phyloP scores from a whole-genome alignment of 2,797 vertebrate genomes.

The Pelochelys cantorii region DNA sequence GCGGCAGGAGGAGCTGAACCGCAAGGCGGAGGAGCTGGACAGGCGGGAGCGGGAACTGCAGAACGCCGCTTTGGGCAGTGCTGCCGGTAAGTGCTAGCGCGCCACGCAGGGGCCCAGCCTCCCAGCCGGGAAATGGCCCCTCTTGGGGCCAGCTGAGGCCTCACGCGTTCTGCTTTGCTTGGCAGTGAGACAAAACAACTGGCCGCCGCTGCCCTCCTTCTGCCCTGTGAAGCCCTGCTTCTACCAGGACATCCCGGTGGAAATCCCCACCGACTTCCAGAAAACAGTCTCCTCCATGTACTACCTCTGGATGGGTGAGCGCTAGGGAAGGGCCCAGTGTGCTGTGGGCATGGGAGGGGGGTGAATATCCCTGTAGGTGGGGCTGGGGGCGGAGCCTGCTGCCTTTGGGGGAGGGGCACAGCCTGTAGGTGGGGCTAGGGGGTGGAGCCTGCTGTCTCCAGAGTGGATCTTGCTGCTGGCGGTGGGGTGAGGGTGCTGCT shows the following conservation, averaged over 20 bases:
- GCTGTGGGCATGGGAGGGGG: background rate
- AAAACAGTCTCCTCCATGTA: constrained; percentile 93
- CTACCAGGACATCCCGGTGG: constrained; percentile 94
- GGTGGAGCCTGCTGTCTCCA: background rate
- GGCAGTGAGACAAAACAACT: constrained; percentile 92
- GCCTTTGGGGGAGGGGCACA: fast-evolving
- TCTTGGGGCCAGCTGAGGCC: background rate
- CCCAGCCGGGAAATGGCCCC: background rate
- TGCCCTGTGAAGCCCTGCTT: constrained; percentile 96
- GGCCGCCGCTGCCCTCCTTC: constrained; percentile 94
- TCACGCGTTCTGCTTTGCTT: background rate
- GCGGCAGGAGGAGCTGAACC: constrained; percentile 96
- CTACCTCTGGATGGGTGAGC: constrained; percentile 98
- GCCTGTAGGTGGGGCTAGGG: fast-evolving
- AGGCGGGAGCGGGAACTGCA: constrained; percentile 92
- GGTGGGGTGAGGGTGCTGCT: background rate
- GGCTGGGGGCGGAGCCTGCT: background rate
- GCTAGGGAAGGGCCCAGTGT: fast-evolving
- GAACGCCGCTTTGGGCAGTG: constrained; percentile 84
- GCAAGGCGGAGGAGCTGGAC: constrained; percentile 93
- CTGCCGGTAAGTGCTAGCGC: constrained; percentile 81
- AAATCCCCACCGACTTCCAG: constrained; percentile 93
- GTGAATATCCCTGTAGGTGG: background rate
- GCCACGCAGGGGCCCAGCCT: fast-evolving
- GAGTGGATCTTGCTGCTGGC: background rate